Percentiles rank a stretch among this genome's conserved stretches.
Conservation (phyloP, 1,140 invertebrate species). For the Drosophila auraria region DNA sequence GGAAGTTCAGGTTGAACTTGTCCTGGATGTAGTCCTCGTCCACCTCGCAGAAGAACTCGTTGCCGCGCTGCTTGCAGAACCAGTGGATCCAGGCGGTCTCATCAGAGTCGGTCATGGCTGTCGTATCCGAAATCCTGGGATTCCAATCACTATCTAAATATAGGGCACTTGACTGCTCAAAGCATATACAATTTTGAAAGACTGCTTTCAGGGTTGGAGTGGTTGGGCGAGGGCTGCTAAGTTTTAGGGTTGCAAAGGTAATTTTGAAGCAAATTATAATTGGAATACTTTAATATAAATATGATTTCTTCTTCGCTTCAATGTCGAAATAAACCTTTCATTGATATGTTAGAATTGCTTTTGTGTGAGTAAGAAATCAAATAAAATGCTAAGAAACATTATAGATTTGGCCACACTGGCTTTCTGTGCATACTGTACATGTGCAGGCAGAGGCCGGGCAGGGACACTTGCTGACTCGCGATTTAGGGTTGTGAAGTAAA, state of each 20-base stretch:
- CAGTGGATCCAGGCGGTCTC: constrained; percentile 70
- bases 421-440: too few relatives aligned
- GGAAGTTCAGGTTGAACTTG: constrained; percentile 72
- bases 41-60: constrained; percentile 70
- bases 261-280: too few relatives aligned
- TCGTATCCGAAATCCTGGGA: background rate
- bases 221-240: background rate
- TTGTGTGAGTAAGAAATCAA: too few relatives aligned
- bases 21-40: constrained; percentile 77
- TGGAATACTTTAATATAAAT: too few relatives aligned
- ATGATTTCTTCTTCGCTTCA: too few relatives aligned
- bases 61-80: constrained; percentile 75
- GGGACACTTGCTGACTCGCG: too few relatives aligned
- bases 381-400: too few relatives aligned
- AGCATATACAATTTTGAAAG: constrained; percentile 11
- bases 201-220: background rate
- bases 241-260: background rate
- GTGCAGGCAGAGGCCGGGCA: too few relatives aligned
- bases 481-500: too few relatives aligned
- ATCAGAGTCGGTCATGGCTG: constrained; percentile 64
- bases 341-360: too few relatives aligned
- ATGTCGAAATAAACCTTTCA: too few relatives aligned
- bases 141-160: background rate
- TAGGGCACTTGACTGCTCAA: background rate
- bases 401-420: too few relatives aligned